phyloP scores from a whole-genome alignment of 92 coral and sea anemone genomes.

The Anthopleura xanthogrammica region DNA sequence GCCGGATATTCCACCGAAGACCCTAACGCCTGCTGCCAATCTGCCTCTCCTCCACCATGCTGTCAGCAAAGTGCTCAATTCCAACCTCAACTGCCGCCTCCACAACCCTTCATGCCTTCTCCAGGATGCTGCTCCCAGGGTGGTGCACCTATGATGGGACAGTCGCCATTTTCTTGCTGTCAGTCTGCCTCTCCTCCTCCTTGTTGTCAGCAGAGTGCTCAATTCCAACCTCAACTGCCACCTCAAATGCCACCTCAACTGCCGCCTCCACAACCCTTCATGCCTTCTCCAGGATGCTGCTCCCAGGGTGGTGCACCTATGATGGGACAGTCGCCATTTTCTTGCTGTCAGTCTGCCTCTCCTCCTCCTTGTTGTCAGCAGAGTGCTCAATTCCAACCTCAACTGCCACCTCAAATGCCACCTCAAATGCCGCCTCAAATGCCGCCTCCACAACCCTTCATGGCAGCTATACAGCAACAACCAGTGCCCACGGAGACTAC shows the following conservation, averaged over 20 bases:
- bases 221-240: no score
- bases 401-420: no score
- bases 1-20: background rate
- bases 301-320: background rate
- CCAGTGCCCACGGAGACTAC: background rate
- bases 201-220: background rate
- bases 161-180: constrained; percentile 17
- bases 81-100: background rate
- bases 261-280: background rate
- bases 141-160: background rate
- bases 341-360: constrained; percentile 17
- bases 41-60: constrained; percentile 13
- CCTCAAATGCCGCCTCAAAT: background rate
- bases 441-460: background rate
- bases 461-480: background rate
- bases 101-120: background rate
- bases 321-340: background rate
- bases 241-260: background rate
- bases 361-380: constrained; percentile 5
- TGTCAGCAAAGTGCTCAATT: background rate
- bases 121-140: background rate
- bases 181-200: constrained; percentile 9
- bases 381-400: background rate
- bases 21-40: constrained; percentile 11
- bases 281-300: constrained; percentile 1